phyloP scores from a whole-genome alignment of 2,113 vertebrate genomes.

The Pituophis catenifer region DNA sequence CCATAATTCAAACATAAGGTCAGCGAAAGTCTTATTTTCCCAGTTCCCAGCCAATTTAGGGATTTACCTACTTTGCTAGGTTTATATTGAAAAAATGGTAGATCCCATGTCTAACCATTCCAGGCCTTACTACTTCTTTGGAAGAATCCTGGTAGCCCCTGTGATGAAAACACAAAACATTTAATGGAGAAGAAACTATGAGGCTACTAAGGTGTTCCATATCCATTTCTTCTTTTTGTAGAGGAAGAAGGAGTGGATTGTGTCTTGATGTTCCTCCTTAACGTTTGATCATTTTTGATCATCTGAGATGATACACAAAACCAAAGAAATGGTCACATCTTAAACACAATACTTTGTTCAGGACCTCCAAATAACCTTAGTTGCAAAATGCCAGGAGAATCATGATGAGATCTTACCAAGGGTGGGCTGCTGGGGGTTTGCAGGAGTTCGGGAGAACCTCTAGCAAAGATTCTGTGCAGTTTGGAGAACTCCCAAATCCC shows the following conservation, averaged over 20 bases:
- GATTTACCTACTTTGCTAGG: background rate
- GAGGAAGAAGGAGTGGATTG: slow-evolving; percentile 14
- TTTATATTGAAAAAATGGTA: background rate
- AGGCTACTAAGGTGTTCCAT: slow-evolving; percentile 23
- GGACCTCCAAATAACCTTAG: background rate
- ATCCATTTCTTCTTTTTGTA: slow-evolving; percentile 17
- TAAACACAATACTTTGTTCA: slow-evolving; percentile 20
- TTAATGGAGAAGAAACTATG: slow-evolving; percentile 28
- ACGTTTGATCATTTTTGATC: slow-evolving; percentile 27
- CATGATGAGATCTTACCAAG: no score
- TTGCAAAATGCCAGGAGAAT: background rate
- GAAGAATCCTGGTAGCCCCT: slow-evolving; percentile 32
- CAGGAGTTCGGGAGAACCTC: no score
- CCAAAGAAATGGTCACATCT: slow-evolving; percentile 14
- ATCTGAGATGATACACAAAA: slow-evolving; percentile 22
- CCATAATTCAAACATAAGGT: background rate
- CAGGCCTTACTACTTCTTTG: slow-evolving; percentile 19
- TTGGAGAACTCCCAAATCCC: no score
- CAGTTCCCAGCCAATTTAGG: background rate
- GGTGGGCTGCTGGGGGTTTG: no score
- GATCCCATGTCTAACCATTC: background rate
- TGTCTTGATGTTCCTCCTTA: background rate
- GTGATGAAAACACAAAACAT: slow-evolving; percentile 26
- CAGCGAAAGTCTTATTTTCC: background rate
- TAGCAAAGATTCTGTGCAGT: no score